These are phyloP conservation scores for Dolichotis patagonum DNA, from an alignment of 2,113 vertebrate genomes.

Conservation along the genomic window DNA sequence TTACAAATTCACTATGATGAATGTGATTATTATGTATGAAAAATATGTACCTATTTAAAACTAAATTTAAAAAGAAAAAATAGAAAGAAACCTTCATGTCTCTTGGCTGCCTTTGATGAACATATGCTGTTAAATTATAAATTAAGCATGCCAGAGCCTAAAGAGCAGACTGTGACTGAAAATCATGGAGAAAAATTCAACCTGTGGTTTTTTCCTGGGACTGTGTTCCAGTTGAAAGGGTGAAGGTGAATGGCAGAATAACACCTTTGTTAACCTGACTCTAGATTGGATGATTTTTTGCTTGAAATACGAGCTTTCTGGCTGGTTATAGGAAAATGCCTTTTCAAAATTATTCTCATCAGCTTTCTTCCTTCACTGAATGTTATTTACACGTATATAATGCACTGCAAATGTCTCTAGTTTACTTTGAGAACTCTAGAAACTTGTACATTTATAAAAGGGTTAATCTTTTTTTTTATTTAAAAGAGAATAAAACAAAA, in stretches of 20 bases:
- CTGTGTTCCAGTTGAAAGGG: conserved; percentile 71
- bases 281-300: conserved; percentile 77
- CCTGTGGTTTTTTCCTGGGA: conserved; percentile 36
- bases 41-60: neutral
- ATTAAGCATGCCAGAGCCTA: conserved; percentile 59
- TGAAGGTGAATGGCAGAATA: conserved; percentile 76
- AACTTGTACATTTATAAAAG: conserved; percentile 77
- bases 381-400: conserved; percentile 88
- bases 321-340: conserved; percentile 80
- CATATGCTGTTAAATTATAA: conserved; percentile 58
- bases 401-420: conserved; percentile 83
- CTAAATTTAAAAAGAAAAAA: neutral
- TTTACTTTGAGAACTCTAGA: conserved; percentile 77
- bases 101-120: conserved; percentile 58
- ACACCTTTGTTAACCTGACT: conserved; percentile 84
- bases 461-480: too few relatives aligned
- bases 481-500: too few relatives aligned
- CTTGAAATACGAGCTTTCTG: conserved; percentile 81
- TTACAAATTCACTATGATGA: neutral
- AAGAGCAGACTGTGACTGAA: conserved; percentile 71
- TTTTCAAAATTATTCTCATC: conserved; percentile 77
- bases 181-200: conserved; percentile 69
- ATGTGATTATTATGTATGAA: neutral
- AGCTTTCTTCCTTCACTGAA: conserved; percentile 85
- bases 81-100: conserved; percentile 52